These are phyloP conservation scores for Drosophila parthenogenetica DNA, from an alignment of 2,888 invertebrate species.

Conservation along the genomic window DNA sequence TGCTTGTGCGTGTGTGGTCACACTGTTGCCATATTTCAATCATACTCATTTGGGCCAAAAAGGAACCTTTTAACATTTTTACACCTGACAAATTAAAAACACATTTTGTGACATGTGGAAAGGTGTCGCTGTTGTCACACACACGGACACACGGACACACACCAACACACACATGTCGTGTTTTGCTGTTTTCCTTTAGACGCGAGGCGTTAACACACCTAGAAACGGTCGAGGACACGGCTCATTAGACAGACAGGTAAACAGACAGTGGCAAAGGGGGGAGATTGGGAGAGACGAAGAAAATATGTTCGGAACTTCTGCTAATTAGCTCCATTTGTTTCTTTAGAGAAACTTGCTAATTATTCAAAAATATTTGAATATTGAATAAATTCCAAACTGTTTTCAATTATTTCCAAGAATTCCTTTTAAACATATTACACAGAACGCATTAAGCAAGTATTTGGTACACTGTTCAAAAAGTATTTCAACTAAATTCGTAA, in stretches of 20 bases:
- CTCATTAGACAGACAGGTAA: slow-evolving; percentile 58
- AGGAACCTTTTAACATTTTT: slow-evolving; percentile 62
- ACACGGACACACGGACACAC: too few species aligned
- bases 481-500: too few species aligned
- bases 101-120: slow-evolving; percentile 64
- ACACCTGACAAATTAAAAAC: slow-evolving; percentile 79
- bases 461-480: too few species aligned
- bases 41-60: slow-evolving; percentile 41
- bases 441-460: too few species aligned
- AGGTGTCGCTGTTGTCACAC: slow-evolving; percentile 29
- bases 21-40: slow-evolving; percentile 49
- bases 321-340: slow-evolving; percentile 34
- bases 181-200: slow-evolving; percentile 13
- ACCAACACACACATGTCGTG: slow-evolving; percentile 63
- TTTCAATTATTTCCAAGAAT: neutral
- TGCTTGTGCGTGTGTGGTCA: slow-evolving; percentile 59
- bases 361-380: neutral
- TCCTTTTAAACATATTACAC: neutral
- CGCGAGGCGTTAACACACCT: slow-evolving; percentile 31
- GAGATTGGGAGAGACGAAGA: neutral
- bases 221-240: slow-evolving; percentile 50
- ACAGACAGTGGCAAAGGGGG: neutral
- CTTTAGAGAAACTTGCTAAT: neutral
- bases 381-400: neutral
- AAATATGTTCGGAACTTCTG: slow-evolving; percentile 37